Base-by-base conservation (phyloP, 2,113 vertebrate species). In the Callipepla californica region DNA sequence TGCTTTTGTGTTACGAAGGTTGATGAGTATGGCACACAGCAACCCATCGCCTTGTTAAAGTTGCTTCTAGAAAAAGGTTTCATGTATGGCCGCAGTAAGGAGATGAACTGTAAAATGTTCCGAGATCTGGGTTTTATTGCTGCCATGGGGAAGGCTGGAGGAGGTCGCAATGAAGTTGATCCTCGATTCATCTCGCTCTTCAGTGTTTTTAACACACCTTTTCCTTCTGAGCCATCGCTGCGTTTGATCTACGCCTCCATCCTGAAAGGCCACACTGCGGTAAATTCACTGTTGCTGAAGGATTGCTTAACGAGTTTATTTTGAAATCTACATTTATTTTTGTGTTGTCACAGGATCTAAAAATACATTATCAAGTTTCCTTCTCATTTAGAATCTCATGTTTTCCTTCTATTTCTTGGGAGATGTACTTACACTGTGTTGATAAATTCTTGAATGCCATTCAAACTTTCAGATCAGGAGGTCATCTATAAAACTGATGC, bases 121-220 rank as follows among this genome's bases (percentile, higher is more conserved):
- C 98, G 98, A 10, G 99, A 99, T 96, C 97, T 99, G 9, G 98
- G 97, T 68, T 99, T 99, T 69, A 73, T 99, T 18, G 99, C 99
- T 38, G 98, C 99, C 59, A 99, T 99, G 99, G 99, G 99, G 13
- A 99, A 99, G 76, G 98, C 99, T 18, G 99, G 99, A 57, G 99
- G 99, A 10, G 99, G 99, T 28, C 98, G 99, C n/a, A 99, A 99
- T 22, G 98, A 99, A 92, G 98, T 99, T 11, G 99, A 99, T 85
- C 97, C 98, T 4, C 97, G 99, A 40, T 99, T 99, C 94, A 96
- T 98, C 75, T 99, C 99, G 0, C 98, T 99, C 42, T 99, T 99
- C 96, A 99, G 96, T 62, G 99, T 99, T 84, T 99, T 99, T 97
- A 98, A 98, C 22, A 85, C 99, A 20, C 98, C 98, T 3, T 99